Evolutionary conservation across 2,113 vertebrate genomes (phyloP).

Genomic region (Elachura formosa): DNA sequence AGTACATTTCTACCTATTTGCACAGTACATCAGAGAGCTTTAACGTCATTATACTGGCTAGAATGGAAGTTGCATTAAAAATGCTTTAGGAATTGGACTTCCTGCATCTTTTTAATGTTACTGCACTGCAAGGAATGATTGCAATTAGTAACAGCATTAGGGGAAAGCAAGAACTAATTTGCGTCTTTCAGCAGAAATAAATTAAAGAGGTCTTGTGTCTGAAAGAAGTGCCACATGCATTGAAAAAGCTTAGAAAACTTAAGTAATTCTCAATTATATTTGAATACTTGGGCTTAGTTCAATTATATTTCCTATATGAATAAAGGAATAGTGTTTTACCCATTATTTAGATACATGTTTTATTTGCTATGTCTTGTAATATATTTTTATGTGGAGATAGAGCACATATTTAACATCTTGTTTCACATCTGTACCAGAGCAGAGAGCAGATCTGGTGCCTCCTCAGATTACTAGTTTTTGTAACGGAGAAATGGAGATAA

Average conservation of each 20-base stretch:
- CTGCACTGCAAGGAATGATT: constrained; percentile 3
- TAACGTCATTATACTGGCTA: constrained; percentile 10
- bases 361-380: background rate
- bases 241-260: background rate
- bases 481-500: background rate
- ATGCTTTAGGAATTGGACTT: constrained; percentile 17
- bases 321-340: background rate
- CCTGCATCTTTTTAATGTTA: constrained; percentile 18
- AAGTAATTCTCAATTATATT: constrained; percentile 7
- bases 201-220: background rate
- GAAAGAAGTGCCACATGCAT: background rate
- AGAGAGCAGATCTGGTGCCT: background rate
- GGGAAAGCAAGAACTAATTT: background rate
- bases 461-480: background rate
- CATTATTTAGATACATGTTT: background rate
- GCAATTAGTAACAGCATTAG: constrained; percentile 14
- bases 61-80: background rate
- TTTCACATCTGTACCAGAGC: background rate
- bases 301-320: background rate
- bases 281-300: background rate
- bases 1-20: constrained; percentile 50
- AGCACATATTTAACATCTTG: constrained; percentile 25
- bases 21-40: constrained; percentile 33
- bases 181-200: background rate
- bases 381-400: background rate